Conservation (phyloP, 2,888 invertebrate genomes). For the Zaprionus lineosus region DNA sequence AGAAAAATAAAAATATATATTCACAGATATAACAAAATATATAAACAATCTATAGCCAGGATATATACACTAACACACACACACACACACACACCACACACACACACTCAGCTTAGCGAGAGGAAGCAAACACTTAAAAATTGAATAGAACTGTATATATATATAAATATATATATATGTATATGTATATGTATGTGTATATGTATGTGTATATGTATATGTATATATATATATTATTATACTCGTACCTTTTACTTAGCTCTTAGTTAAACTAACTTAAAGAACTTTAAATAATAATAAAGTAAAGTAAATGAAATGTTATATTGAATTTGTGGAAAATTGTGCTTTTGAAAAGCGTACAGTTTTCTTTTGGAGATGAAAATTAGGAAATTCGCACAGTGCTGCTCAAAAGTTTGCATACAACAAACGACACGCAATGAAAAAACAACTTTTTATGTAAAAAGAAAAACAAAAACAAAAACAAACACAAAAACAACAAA, state of each 20-base stretch:
- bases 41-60: constrained; percentile 27
- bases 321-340: constrained; percentile 3
- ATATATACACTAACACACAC: constrained; percentile 35
- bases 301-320: constrained; percentile 13
- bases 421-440: constrained; percentile 53
- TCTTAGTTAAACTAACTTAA: constrained; percentile 64
- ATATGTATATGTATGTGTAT: constrained; percentile 31
- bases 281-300: constrained; percentile 22
- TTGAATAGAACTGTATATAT: too few species aligned
- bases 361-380: constrained; percentile 5
- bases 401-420: constrained; percentile 75
- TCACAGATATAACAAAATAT: constrained; percentile 7
- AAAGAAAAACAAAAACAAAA: constrained; percentile 42
- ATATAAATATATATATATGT: constrained; percentile 27
- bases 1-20: constrained; percentile 24
- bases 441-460: constrained; percentile 34
- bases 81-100: constrained; percentile 29
- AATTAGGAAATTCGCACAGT: constrained; percentile 64
- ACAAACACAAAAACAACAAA: constrained; percentile 33
- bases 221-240: constrained; percentile 52
- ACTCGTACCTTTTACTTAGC: constrained; percentile 75
- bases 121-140: constrained; percentile 38
- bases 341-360: constrained; percentile 34
- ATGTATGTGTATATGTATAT: constrained; percentile 19
- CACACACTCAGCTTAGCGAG: constrained; percentile 33